Conservation (phyloP, 2,113 vertebrate species). For the Turnix velox region DNA sequence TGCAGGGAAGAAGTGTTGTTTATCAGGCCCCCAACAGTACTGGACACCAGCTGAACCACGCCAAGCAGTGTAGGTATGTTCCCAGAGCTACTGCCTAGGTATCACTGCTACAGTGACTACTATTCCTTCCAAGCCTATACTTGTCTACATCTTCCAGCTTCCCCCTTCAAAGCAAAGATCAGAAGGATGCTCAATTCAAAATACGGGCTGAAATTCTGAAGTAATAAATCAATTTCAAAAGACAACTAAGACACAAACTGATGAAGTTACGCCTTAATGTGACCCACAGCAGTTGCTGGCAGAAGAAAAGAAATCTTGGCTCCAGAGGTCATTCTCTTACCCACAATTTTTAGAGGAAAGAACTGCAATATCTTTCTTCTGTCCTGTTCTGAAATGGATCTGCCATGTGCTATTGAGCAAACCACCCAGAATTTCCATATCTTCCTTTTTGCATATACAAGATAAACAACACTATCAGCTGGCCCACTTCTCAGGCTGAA, state of each 20-base stretch:
- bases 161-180: not conserved
- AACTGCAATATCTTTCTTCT: not conserved
- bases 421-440: not conserved
- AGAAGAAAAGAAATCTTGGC: not conserved
- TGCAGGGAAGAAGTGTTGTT: not conserved
- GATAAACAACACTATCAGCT: not conserved
- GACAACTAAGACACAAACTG: not conserved
- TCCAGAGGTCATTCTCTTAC: not conserved
- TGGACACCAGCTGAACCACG: not conserved
- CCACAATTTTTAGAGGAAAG: not conserved
- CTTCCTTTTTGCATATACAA: not conserved
- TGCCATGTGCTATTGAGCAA: not conserved
- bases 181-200: not conserved
- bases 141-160: not conserved
- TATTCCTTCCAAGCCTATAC: not conserved
- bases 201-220: not conserved
- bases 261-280: not conserved
- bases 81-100: not conserved
- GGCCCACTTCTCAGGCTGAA: not conserved
- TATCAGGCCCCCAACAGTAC: not conserved
- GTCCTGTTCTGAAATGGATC: not conserved
- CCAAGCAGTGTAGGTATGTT: rapidly evolving
- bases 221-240: not conserved
- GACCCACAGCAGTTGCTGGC: not conserved
- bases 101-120: not conserved